phyloP scores from a whole-genome alignment of 2,113 vertebrate species.

The Tenrec ecaudatus region DNA sequence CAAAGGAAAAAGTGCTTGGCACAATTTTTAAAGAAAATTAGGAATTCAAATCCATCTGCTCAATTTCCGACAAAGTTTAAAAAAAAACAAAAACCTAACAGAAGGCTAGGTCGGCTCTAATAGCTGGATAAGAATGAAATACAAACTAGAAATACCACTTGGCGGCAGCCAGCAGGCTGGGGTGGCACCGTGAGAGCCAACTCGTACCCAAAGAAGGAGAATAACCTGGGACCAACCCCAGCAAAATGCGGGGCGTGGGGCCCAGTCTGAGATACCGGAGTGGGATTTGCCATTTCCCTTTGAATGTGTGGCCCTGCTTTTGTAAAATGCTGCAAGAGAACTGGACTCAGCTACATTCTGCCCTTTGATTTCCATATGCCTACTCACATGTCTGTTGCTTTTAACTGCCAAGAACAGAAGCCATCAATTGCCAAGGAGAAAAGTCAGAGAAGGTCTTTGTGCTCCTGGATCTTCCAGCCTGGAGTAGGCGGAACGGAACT shows the following conservation, averaged over 20 bases:
- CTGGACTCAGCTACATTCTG: slow-evolving; percentile 51
- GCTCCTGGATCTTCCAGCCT: slow-evolving; percentile 43
- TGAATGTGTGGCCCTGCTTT: slow-evolving; percentile 35
- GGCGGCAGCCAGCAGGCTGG: slow-evolving; percentile 47
- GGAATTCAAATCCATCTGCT: slow-evolving; percentile 83
- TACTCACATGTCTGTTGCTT: slow-evolving; percentile 66
- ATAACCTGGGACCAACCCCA: background rate
- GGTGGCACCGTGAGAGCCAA: slow-evolving; percentile 11
- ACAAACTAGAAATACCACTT: slow-evolving; percentile 72
- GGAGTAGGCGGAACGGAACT: slow-evolving; percentile 42
- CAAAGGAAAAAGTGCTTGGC: slow-evolving; percentile 78
- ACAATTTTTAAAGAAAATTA: slow-evolving; percentile 78
- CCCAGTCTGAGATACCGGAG: background rate
- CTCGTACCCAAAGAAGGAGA: background rate
- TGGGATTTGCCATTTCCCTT: slow-evolving; percentile 3
- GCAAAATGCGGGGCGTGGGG: background rate
- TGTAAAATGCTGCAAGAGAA: slow-evolving; percentile 51
- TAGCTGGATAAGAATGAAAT: slow-evolving; percentile 70
- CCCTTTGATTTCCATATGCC: slow-evolving; percentile 76
- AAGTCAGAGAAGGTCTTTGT: slow-evolving; percentile 71
- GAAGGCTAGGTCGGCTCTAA: slow-evolving; percentile 78
- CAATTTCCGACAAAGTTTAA: slow-evolving; percentile 75
- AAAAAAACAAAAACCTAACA: slow-evolving; percentile 74
- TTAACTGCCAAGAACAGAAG: slow-evolving; percentile 75
- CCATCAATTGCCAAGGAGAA: slow-evolving; percentile 67